phyloP scores from a whole-genome alignment of 2,797 vertebrate genomes.

The Otolemur crassicaudatus region DNA sequence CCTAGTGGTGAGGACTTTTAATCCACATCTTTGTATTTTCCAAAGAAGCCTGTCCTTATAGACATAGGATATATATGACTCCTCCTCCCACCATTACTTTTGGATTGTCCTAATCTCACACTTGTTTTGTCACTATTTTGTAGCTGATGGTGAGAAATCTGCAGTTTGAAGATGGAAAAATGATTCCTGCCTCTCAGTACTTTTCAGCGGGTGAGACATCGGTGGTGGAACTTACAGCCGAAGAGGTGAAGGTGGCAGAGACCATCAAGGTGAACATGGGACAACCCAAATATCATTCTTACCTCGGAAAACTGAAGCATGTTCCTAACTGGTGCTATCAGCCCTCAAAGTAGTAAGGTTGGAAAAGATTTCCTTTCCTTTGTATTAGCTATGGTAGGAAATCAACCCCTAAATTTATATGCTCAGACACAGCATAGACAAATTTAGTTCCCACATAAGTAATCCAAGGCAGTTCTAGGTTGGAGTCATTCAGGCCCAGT shows the following conservation, averaged over 20 bases:
- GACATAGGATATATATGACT: fast-evolving
- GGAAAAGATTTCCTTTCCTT: neutral
- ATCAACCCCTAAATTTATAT: neutral
- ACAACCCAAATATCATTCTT: neutral
- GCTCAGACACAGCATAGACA: too few species aligned
- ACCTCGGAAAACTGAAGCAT: neutral
- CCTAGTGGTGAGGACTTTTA: neutral
- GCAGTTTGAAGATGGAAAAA: constrained; percentile 97
- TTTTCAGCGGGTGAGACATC: constrained; percentile 92
- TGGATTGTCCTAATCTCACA: neutral
- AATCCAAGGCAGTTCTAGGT: neutral
- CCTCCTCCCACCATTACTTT: neutral
- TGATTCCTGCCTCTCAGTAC: constrained; percentile 97
- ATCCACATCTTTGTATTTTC: neutral
- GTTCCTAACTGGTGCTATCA: neutral
- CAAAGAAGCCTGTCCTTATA: neutral
- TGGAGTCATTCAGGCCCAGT: neutral
- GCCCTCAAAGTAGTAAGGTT: neutral
- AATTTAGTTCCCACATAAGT: neutral
- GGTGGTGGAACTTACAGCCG: constrained; percentile 92
- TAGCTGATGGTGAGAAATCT: constrained; percentile 95
- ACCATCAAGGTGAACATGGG: constrained; percentile 90
- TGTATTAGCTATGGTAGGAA: neutral
- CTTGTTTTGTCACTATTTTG: constrained; percentile 21
- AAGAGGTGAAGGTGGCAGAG: constrained; percentile 93